phyloP scores from a whole-genome alignment of 1,140 invertebrate genomes.

The Venustaconcha ellipsiformis region DNA sequence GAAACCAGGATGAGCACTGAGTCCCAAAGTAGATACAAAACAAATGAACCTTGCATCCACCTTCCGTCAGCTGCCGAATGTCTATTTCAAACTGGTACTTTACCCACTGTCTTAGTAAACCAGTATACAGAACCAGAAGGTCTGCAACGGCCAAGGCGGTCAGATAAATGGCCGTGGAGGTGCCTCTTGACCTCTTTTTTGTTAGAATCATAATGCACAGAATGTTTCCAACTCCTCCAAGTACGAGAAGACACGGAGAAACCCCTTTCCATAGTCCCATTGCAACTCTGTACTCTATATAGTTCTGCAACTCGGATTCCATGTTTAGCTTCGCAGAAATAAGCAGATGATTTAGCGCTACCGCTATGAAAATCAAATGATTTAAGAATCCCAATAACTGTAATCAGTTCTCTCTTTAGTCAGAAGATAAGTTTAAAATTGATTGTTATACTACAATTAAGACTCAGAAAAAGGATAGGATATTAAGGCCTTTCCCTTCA shows the following conservation, averaged over 20 bases:
- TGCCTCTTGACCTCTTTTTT: constrained; percentile 8
- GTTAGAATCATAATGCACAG: constrained; percentile 33
- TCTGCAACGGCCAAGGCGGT: constrained; percentile 38
- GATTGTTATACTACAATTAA: too few species aligned
- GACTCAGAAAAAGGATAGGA: too few species aligned
- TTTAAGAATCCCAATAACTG: too few species aligned
- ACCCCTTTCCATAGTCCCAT: constrained; percentile 25
- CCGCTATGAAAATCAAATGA: too few species aligned
- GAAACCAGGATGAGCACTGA: constrained; percentile 43
- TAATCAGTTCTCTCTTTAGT: too few species aligned
- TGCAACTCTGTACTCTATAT: constrained; percentile 12
- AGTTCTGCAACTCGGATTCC: constrained; percentile 6
- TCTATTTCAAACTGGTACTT: constrained; percentile 36
- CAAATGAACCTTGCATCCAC: constrained; percentile 39
- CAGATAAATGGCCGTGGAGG: constrained; percentile 37
- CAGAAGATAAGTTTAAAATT: too few species aligned
- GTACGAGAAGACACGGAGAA: constrained; percentile 36
- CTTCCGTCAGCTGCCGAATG: constrained; percentile 19
- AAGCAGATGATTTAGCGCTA: too few species aligned
- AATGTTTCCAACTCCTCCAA: constrained; percentile 44
- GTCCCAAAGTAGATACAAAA: constrained; percentile 34
- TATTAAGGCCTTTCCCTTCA: too few species aligned
- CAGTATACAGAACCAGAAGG: constrained; percentile 36
- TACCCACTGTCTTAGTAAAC: constrained; percentile 46
- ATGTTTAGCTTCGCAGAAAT: too few species aligned